A percentile compares a stretch with the other conserved stretches of the same genome.
Evolutionary conservation across 2,888 invertebrate genomes (phyloP).

Genomic region (Pandemis corylana): DNA sequence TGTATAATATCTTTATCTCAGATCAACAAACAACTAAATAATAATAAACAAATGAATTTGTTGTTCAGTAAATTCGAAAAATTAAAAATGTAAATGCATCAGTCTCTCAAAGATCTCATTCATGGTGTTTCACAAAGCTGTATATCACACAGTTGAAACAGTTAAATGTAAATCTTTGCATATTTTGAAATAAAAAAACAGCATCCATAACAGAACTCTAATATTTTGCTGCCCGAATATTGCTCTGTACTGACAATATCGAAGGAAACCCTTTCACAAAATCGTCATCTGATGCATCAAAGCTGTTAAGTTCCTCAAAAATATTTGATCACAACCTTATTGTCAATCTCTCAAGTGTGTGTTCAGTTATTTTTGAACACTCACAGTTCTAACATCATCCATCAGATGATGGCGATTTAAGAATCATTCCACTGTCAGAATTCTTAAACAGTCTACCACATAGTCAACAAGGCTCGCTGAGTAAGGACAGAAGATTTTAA

Average conservation of each 20-base stretch:
- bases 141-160: conserved; percentile 43
- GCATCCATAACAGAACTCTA: neutral
- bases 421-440: too few relatives aligned
- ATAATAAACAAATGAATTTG: conserved; percentile 47
- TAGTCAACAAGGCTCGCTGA: too few relatives aligned
- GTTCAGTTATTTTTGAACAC: too few relatives aligned
- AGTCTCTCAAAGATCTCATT: conserved; percentile 61
- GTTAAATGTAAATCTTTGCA: conserved; percentile 43
- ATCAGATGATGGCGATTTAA: too few relatives aligned
- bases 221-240: neutral
- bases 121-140: conserved; percentile 38
- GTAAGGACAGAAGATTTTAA: too few relatives aligned
- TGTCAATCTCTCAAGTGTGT: too few relatives aligned
- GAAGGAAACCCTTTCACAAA: neutral
- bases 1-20: conserved; percentile 50
- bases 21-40: conserved; percentile 53
- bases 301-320: too few relatives aligned
- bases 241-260: neutral
- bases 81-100: conserved; percentile 70
- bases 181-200: conserved; percentile 13
- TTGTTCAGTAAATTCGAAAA: conserved; percentile 52
- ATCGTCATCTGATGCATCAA: too few relatives aligned
- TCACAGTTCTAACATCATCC: too few relatives aligned
- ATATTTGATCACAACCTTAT: too few relatives aligned
- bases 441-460: too few relatives aligned